Percentiles rank a stretch among this genome's conserved stretches.
Evolutionary conservation across 2,888 invertebrate species (phyloP).

Genomic region (Mythimna albipuncta): DNA sequence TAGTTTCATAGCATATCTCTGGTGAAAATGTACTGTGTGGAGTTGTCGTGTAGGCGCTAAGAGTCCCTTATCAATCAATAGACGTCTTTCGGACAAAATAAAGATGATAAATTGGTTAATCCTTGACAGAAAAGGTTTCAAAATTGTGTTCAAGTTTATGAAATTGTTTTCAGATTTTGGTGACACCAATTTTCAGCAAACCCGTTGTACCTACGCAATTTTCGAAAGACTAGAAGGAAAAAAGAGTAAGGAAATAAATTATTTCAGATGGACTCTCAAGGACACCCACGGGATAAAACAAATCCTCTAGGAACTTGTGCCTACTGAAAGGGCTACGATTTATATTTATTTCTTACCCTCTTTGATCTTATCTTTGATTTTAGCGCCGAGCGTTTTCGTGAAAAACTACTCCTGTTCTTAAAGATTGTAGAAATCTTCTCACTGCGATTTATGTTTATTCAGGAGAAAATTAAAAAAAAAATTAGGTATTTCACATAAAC

Average conservation of each 20-base stretch:
- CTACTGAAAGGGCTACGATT: conserved; percentile 41
- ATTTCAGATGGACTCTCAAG: conserved; percentile 24
- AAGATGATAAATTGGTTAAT: neutral
- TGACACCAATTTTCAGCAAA: neutral
- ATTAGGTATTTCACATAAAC: too few species aligned
- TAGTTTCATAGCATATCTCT: too few species aligned
- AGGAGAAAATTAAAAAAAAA: neutral
- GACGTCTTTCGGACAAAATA: neutral
- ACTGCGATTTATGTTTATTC: neutral
- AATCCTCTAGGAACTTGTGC: conserved; percentile 31
- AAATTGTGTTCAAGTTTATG: neutral
- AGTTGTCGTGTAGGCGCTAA: too few species aligned
- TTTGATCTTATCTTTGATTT: conserved; percentile 41
- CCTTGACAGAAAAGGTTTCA: neutral
- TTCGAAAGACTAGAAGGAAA: neutral
- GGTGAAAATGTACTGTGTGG: too few species aligned
- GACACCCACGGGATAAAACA: conserved; percentile 30
- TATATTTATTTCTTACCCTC: conserved; percentile 47
- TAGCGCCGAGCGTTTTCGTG: conserved; percentile 16
- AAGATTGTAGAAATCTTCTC: neutral
- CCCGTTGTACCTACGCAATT: conserved; percentile 8
- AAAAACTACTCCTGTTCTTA: neutral
- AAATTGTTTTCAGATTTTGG: neutral
- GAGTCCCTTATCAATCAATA: neutral
- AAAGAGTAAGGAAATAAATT: conserved; percentile 17